Evolutionary conservation across 2,113 vertebrate genomes (phyloP).

Genomic region (Columba janthina): DNA sequence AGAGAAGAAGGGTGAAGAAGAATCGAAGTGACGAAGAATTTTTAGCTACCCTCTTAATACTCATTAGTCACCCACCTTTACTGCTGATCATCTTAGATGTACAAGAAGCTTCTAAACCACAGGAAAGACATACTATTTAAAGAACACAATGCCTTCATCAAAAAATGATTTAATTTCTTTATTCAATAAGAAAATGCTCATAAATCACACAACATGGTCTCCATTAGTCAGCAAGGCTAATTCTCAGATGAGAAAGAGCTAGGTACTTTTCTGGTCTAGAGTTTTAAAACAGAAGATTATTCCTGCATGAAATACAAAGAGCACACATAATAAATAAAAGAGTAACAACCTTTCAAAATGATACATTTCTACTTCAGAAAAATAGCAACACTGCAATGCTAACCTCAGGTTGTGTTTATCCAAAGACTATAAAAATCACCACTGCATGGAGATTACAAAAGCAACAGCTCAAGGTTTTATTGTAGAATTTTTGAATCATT

Average conservation of each 20-base stretch:
- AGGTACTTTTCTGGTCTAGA: background rate
- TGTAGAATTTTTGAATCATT: too few relatives aligned
- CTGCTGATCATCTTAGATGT: background rate
- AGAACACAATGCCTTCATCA: background rate
- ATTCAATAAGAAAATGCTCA: background rate
- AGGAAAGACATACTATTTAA: background rate
- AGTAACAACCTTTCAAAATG: background rate
- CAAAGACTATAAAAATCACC: background rate
- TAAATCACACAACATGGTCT: background rate
- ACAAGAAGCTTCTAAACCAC: background rate
- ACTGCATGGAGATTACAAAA: background rate
- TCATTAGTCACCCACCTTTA: background rate
- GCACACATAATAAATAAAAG: background rate
- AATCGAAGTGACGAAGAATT: background rate
- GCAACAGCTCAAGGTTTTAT: background rate
- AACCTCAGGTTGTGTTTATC: background rate
- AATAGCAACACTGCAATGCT: background rate
- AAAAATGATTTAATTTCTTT: background rate
- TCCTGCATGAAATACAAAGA: background rate
- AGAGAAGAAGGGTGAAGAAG: rapidly evolving
- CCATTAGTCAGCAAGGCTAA: background rate
- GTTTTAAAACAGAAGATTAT: background rate
- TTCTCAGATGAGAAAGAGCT: background rate
- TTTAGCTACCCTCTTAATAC: background rate
- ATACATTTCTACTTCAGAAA: background rate